Conservation (phyloP, 37 sponge, comb jelly and placozoan species). For the Aplysina aerophoba region DNA sequence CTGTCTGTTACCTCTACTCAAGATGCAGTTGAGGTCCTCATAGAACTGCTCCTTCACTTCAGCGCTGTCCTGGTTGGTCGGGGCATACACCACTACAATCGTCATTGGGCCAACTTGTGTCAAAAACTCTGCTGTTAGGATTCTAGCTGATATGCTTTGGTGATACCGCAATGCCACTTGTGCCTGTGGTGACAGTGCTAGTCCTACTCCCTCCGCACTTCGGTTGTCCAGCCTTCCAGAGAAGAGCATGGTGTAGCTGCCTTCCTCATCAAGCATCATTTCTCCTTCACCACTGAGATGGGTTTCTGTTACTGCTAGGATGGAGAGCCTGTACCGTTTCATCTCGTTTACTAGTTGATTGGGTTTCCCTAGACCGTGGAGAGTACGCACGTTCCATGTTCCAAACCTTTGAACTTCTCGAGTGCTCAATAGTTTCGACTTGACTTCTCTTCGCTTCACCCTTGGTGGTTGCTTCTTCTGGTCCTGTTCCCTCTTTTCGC, state of each 20-base stretch:
- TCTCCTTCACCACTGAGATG: constrained; percentile 24
- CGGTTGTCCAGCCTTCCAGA: constrained; percentile 23
- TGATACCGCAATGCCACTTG: neutral
- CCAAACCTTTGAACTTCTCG: constrained; percentile 24
- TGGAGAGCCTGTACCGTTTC: constrained; percentile 15
- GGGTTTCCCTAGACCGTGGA: constrained; percentile 9
- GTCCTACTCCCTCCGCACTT: constrained; percentile 2
- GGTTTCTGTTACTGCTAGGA: constrained; percentile 25
- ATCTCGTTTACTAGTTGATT: constrained; percentile 10
- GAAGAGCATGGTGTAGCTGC: constrained; percentile 20
- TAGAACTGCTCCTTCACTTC: constrained; percentile 11
- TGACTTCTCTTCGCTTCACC: constrained; percentile 14
- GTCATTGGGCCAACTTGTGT: constrained; percentile 12
- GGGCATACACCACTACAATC: constrained; percentile 27
- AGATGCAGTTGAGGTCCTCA: constrained; percentile 10
- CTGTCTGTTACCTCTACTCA: constrained; percentile 8
- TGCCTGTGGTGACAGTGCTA: constrained; percentile 30
- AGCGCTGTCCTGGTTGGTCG: constrained; percentile 13
- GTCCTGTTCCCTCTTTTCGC: neutral
- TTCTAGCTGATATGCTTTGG: constrained; percentile 26
- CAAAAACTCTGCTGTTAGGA: constrained; percentile 8
- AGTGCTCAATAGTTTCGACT: constrained; percentile 9
- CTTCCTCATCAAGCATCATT: constrained; percentile 6
- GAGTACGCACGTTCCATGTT: constrained; percentile 15
- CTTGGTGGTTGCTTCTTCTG: too few species aligned